Base-by-base conservation (phyloP, 2,797 vertebrate species). In the Catharus ustulatus region DNA sequence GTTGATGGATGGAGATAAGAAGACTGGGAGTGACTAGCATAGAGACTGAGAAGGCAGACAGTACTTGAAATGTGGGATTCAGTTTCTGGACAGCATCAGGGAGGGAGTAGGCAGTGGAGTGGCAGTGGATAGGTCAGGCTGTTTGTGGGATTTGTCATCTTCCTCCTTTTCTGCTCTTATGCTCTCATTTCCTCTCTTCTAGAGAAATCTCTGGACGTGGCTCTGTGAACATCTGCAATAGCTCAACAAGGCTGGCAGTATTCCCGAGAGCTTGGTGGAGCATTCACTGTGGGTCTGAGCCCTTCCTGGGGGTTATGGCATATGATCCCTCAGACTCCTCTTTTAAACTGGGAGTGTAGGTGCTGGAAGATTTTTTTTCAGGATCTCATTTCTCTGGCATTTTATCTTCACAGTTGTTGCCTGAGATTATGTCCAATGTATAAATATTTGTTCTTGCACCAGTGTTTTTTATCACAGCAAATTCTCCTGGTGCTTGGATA, bases 101-200 rank as follows among this genome's bases (percentile, higher is more conserved):
- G 84, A 87, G 42, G 42, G 84, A 79, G 72, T 26, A 51, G 68
- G 55, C 75, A 45, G 38, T 10, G 7, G 5, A 23, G 38, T 58
- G 40, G 45, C 59, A 55, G 49, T 3, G 2, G 49, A 38, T 29
- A 83, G 46, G 63, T 79, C 55, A 83, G 32, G 45, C 45, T 45
- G 11, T 66, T 83, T 0, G 0, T 86, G 88, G 26, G 11, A 87
- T 91, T 96, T 2, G 3, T 83, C 84, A 80, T 82, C 87, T 93
- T 95, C 85, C 68, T 89, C 59, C 81, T 89, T 84, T 90, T 94
- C 84, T 90, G 69, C 34, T 71, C 34, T n/a, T 42, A 49, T 2
- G 13, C 7, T 90, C 58, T 86, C 38, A 71, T 80, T 94, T 96
- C 86, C 87, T 90, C 49, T 20, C 11, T 66, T 59, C 9, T 32